Conservation (phyloP, 2,113 vertebrate genomes). For the Anolis carolinensis region DNA sequence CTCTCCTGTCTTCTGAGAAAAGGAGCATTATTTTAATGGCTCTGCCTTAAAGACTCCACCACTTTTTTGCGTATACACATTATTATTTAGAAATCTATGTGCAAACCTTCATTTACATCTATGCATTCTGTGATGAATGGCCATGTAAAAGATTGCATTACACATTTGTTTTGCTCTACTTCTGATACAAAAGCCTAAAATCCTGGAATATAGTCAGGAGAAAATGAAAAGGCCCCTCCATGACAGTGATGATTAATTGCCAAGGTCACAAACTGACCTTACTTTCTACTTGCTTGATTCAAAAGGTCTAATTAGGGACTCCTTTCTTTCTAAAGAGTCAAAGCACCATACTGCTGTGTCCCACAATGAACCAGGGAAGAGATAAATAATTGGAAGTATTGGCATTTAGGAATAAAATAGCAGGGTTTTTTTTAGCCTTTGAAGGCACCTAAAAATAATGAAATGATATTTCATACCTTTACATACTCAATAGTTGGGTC, state of each 20-base stretch:
- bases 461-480: constrained; percentile 79
- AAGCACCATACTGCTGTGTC: background rate
- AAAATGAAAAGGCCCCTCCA: background rate
- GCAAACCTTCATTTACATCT: background rate
- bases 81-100: background rate
- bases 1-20: background rate
- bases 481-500: constrained; percentile 83
- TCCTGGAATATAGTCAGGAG: constrained; percentile 17
- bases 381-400: background rate
- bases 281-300: constrained; percentile 12
- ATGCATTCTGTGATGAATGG: background rate
- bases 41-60: background rate
- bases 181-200: background rate
- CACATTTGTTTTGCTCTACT: background rate
- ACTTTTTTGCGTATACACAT: background rate
- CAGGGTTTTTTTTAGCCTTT: background rate
- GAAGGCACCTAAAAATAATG: background rate
- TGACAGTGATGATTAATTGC: constrained; percentile 6
- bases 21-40: background rate
- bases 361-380: background rate
- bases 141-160: constrained; percentile 20
- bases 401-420: background rate
- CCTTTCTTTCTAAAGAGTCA: background rate
- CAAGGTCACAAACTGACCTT: background rate
- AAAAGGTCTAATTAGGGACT: background rate